Conservation (phyloP, 2,888 invertebrate genomes). For the Hartigia nigra region DNA sequence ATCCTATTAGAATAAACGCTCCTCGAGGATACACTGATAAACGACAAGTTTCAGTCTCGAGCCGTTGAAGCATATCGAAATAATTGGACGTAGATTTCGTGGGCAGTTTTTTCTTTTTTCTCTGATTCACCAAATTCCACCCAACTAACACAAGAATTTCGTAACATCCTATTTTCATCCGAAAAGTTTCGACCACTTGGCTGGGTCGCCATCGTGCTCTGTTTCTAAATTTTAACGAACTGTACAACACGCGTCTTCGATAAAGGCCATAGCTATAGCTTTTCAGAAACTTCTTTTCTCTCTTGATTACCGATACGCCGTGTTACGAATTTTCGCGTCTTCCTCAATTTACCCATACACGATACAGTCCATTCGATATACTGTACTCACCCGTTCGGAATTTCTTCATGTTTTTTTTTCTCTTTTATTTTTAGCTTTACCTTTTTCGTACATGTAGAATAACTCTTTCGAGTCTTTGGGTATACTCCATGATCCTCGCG, state of each 20-base stretch:
- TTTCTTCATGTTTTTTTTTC: background rate
- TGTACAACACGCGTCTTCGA: background rate
- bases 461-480: background rate
- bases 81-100: background rate
- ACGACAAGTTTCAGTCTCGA: background rate
- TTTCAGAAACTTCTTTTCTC: background rate
- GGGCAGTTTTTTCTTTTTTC: background rate
- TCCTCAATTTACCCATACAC: background rate
- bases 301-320: background rate
- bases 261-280: background rate
- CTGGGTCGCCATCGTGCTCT: background rate
- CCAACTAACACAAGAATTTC: background rate
- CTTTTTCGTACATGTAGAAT: background rate
- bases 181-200: background rate
- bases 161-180: too few species aligned
- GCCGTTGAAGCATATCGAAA: background rate
- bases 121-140: background rate
- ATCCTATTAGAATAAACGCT: background rate
- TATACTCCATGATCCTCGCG: background rate
- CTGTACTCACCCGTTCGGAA: background rate
- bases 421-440: background rate
- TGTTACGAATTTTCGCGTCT: background rate
- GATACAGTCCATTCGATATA: background rate
- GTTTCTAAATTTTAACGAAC: background rate
- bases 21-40: background rate